phyloP scores from a whole-genome alignment of 2,888 invertebrate genomes.

The Lasioglossum vierecki region DNA sequence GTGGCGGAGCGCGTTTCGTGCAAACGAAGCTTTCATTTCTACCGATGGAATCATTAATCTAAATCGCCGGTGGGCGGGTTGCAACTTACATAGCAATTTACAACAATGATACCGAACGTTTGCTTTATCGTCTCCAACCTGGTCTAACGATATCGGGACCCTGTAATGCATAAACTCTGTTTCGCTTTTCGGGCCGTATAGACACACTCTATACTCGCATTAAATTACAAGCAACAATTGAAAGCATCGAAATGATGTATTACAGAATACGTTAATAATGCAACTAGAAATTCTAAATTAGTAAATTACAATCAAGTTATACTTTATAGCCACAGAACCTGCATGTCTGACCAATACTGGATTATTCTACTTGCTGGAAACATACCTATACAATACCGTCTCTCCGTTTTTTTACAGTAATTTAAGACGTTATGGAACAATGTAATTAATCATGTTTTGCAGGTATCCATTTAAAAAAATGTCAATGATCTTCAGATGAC shows the following conservation, averaged over 20 bases:
- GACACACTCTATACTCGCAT: background rate
- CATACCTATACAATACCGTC: background rate
- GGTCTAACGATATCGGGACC: background rate
- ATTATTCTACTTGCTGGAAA: background rate
- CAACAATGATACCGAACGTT: background rate
- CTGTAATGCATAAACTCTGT: background rate
- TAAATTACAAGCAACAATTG: background rate
- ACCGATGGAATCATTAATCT: conserved; percentile 39
- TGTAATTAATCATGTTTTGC: no score
- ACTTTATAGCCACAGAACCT: background rate
- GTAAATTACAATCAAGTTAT: background rate
- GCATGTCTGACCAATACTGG: background rate
- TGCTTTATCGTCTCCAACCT: background rate
- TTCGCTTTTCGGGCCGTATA: background rate
- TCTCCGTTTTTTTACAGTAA: background rate
- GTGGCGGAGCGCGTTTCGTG: conserved; percentile 29
- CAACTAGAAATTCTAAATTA: background rate
- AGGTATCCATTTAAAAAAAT: no score
- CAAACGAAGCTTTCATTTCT: conserved; percentile 42
- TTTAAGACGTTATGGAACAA: background rate
- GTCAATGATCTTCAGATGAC: no score
- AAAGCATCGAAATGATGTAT: background rate
- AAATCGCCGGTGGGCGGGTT: conserved; percentile 13
- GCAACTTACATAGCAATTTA: conserved; percentile 27
- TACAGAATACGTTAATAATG: background rate